A percentile compares a stretch with the other conserved stretches of the same genome.
Conservation (phyloP, 2,113 vertebrate genomes). For the Stegostoma tigrinum region DNA sequence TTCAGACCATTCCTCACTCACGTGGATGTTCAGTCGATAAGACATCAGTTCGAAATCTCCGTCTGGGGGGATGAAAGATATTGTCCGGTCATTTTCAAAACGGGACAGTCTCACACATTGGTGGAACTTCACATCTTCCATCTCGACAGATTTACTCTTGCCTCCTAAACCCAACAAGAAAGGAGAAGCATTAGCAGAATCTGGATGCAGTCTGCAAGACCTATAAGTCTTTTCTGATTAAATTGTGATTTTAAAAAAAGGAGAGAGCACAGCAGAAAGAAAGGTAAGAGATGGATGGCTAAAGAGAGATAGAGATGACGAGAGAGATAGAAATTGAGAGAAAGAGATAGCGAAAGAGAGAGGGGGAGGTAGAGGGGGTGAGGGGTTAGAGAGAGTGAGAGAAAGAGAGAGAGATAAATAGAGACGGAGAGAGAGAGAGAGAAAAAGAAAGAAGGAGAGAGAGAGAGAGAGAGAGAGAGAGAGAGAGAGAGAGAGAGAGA, state of each 20-base stretch:
- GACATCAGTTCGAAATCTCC: slow-evolving; percentile 93
- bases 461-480: too few relatives aligned
- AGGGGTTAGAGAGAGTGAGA: not conserved
- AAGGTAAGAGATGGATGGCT: not conserved
- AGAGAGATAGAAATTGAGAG: not conserved
- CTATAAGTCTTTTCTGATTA: not conserved
- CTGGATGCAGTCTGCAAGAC: not conserved
- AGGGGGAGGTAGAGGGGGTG: too few relatives aligned
- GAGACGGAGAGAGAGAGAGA: too few relatives aligned
- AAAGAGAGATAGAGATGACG: not conserved
- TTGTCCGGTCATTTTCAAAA: slow-evolving; percentile 84
- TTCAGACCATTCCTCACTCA: slow-evolving; percentile 42
- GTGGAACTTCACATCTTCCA: slow-evolving; percentile 93
- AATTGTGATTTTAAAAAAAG: not conserved
- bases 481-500: too few relatives aligned
- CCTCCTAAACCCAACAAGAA: slow-evolving; percentile 59
- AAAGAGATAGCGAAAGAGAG: too few relatives aligned
- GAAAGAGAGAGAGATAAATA: not conserved
- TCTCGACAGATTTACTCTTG: slow-evolving; percentile 78
- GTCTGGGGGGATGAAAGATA: slow-evolving; percentile 86
- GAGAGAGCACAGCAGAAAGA: not conserved
- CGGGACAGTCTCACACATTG: slow-evolving; percentile 87
- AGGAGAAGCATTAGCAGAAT: not conserved
- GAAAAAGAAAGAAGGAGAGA: too few relatives aligned
- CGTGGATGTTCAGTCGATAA: slow-evolving; percentile 84